These are phyloP conservation scores for Campoletis raptor DNA, from an alignment of 2,888 invertebrate species.

Conservation along the genomic window DNA sequence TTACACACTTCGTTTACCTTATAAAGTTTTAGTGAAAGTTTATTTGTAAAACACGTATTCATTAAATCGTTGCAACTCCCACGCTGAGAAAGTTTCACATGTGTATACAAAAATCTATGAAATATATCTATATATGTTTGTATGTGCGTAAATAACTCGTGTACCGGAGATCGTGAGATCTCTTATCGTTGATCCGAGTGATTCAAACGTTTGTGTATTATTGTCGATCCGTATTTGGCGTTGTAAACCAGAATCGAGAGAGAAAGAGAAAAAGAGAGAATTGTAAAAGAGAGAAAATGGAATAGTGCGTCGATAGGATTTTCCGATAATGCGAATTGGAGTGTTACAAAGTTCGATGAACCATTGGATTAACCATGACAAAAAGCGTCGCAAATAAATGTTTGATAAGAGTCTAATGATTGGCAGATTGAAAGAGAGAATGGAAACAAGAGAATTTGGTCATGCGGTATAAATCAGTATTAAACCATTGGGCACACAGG, in stretches of 20 bases:
- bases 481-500: slow-evolving; percentile 11
- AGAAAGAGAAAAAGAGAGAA: not conserved
- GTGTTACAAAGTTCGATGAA: slow-evolving; percentile 17
- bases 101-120: not conserved
- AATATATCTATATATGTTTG: not conserved
- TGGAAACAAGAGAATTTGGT: slow-evolving; percentile 33
- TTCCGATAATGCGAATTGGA: slow-evolving; percentile 19
- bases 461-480: slow-evolving; percentile 57
- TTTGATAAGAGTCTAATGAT: slow-evolving; percentile 41
- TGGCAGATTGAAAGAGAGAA: not conserved
- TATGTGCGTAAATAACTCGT: slow-evolving; percentile 9
- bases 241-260: not conserved
- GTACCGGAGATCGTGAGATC: slow-evolving; percentile 46
- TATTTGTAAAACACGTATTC: slow-evolving; percentile 54
- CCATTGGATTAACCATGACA: slow-evolving; percentile 19
- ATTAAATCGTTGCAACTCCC: slow-evolving; percentile 54
- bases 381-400: slow-evolving; percentile 23
- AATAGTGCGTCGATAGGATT: slow-evolving; percentile 39
- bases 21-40: slow-evolving; percentile 54
- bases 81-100: slow-evolving; percentile 47
- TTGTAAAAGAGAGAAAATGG: slow-evolving; percentile 19
- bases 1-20: slow-evolving; percentile 9
- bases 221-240: not conserved
- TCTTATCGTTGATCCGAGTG: slow-evolving; percentile 2
- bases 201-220: not conserved